Conservation (phyloP, 2,113 vertebrate species). For the Hemiscyllium ocellatum region DNA sequence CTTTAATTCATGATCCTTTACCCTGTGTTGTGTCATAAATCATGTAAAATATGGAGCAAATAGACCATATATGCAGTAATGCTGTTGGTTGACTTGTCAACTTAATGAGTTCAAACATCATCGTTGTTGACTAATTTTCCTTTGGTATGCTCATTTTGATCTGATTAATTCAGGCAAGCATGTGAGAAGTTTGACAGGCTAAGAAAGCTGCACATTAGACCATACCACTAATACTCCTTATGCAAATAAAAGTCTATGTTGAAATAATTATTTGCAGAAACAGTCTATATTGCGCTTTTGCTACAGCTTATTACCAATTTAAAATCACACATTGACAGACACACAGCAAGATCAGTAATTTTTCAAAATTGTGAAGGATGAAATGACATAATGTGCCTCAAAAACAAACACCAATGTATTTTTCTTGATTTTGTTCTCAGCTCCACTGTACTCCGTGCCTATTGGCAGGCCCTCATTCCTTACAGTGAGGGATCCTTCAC, state of each 20-base stretch:
- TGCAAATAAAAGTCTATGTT: neutral
- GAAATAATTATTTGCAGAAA: neutral
- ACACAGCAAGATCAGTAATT: neutral
- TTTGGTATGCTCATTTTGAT: neutral
- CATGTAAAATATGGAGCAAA: neutral
- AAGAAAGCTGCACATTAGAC: neutral
- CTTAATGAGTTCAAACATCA: neutral
- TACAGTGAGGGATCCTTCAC: neutral
- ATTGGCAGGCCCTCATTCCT: neutral
- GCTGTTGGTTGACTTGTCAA: neutral
- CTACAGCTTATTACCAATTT: neutral
- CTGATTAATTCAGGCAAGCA: neutral
- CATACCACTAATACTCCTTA: neutral
- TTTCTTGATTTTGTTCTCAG: neutral
- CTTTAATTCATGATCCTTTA: neutral
- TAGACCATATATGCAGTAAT: neutral
- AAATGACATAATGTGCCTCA: neutral
- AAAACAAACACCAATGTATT: neutral
- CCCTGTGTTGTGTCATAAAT: neutral
- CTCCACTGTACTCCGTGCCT: neutral
- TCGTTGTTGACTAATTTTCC: neutral
- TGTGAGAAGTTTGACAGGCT: neutral
- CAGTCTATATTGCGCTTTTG: neutral
- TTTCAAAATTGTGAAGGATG: neutral
- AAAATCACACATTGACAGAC: neutral